Evolutionary conservation across 2,888 invertebrate species (phyloP).

Genomic region (Anaspis maculata): DNA sequence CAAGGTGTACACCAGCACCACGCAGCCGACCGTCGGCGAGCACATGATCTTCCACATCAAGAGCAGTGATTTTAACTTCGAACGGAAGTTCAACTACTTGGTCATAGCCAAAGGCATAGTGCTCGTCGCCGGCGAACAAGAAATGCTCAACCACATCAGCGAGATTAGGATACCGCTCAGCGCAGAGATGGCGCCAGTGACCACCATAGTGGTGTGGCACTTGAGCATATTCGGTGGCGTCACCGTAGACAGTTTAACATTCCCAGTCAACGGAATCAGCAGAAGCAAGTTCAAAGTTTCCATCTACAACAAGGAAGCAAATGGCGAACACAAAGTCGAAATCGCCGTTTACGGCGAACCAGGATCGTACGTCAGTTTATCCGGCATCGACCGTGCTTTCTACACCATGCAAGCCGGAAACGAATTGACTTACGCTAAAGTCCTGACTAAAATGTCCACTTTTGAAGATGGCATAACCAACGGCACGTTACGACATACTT

Average conservation of each 20-base stretch:
- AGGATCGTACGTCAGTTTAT: constrained; percentile 87
- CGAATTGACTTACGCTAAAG: constrained; percentile 79
- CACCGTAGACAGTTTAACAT: constrained; percentile 88
- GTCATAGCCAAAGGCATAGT: constrained; percentile 91
- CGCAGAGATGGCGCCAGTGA: constrained; percentile 87
- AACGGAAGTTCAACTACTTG: constrained; percentile 81
- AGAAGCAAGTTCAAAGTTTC: constrained; percentile 81
- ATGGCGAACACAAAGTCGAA: constrained; percentile 88
- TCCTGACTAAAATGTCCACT: constrained; percentile 77
- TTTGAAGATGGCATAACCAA: constrained; percentile 75
- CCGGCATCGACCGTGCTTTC: constrained; percentile 82
- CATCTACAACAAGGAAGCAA: constrained; percentile 88
- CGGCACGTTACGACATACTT: constrained; percentile 73
- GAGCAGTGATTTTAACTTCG: constrained; percentile 85
- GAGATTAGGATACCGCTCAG: constrained; percentile 77
- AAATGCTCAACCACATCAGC: constrained; percentile 67
- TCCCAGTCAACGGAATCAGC: constrained; percentile 92
- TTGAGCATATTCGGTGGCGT: constrained; percentile 78
- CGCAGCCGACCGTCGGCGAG: constrained; percentile 76
- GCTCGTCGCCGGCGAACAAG: constrained; percentile 73
- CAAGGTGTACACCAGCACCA: constrained; percentile 78
- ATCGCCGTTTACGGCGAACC: constrained; percentile 90
- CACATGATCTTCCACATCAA: constrained; percentile 92
- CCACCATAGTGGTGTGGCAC: constrained; percentile 84
- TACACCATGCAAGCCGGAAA: constrained; percentile 91